Evolutionary conservation across 2,797 vertebrate species (phyloP), one percentile per base, ranked within the genome.

Genomic region (Pseudochirops cupreus): DNA sequence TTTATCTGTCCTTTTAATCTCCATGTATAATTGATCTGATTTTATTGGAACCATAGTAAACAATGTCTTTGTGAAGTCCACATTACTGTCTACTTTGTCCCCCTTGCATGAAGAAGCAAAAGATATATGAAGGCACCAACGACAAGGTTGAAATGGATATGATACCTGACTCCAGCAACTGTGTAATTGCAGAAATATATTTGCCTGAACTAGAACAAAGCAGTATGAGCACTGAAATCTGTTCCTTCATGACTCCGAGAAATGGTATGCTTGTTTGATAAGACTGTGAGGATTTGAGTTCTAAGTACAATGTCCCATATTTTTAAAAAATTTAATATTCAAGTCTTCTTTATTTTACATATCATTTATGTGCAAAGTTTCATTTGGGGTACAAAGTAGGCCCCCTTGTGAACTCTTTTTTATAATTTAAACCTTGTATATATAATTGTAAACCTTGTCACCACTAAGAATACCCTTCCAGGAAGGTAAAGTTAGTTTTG

Each of bases 181-280:
- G 98, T 31, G 0, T 98, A 0, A 5, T 93, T 74, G 98, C 98
- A 26, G 98, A 97, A 93, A 96, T 82, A 0, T 98, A 98, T 0
- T 29, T 97, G 91, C 98, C 97, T 0, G 0, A 53, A 53, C 94
- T 98, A 91, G 97, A 95, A 97, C 97, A 92, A 93, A 98, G 97
- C 94, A 98, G 99, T 9, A 92, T n/a, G 24, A 98, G 98, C 97
- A 98, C 98, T 95, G 82, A 90, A 94, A 93, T 97, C 87, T 97
- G 91, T 4, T 98, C 98, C 52, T 94, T 96, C 0, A 0, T 94
- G 92, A 91, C 94, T 28, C 92, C 26, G 95, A 98, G 97, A 98
- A 56, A n/a, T 3, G 21, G 50, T 6, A 21, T 55, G 29, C 3
- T 50, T 46, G 2, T 46, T 50, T 26, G 39, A 50, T 46, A 87